Evolutionary conservation across 1,140 invertebrate genomes (phyloP), one percentile per base, ranked within the genome.

Genomic region (Temnothorax longispinosus): DNA sequence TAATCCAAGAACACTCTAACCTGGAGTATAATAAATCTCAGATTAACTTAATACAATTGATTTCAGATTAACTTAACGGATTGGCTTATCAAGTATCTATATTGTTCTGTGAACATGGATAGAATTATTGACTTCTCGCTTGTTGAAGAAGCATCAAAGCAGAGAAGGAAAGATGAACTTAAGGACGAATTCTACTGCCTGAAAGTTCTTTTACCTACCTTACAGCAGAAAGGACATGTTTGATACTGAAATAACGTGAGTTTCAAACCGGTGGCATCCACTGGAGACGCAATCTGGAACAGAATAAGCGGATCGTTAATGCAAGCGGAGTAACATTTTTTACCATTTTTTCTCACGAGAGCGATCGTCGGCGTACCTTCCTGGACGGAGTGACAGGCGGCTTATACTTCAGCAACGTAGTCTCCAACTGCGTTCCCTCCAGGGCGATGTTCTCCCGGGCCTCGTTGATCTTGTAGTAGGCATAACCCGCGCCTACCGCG

Each of bases 161-260:
- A 1, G 8, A 4, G 3, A 62, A 65, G 27, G 27, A 27, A 27
- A 27, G 4, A 38, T 7, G 1, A 64, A 5, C 35, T 38, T 10
- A 65, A 1, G 8, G 0, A n/a, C 52, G 52, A 65, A 5, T 15
- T 41, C 35, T 21, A 7, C 18, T 64, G 1, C 15, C 18, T n/a
- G 4, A 11, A 41, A 65, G 11, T 38, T 65, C 8, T 11, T 47
- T 67, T 78, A 85, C 44, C 90, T 90, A 95, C 98, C 96, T 99
- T 99, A 93, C 99, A 99, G 95, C 99, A 99, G 95, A 99, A 99
- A 47, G 99, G 99, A 95, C 99, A 99, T 3, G 98, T 99, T 92
- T 99, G 98, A 94, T 99, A 99, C 96, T 99, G 99, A 94, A 98
- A 99, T 35, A 99, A 95, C 0, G 98, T 98, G 21, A 99, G 94